A percentile compares a stretch with the other conserved stretches of the same genome.
Conservation (phyloP, 1,140 invertebrate species). For the Chironomus tepperi region DNA sequence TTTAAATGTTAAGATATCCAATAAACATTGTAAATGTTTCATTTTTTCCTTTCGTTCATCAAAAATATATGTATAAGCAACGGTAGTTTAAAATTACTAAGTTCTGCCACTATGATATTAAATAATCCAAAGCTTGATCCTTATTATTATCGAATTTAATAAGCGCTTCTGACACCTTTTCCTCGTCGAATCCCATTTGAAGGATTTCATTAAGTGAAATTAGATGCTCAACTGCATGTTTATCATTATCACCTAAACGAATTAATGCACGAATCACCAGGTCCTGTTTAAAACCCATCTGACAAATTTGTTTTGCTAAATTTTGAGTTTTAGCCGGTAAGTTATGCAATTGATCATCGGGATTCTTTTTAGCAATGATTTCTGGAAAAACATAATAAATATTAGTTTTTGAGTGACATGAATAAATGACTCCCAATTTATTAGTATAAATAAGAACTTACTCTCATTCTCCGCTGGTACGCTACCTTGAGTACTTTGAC, state of each 20-base stretch:
- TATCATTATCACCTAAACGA: constrained; percentile 68
- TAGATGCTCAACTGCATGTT: constrained; percentile 67
- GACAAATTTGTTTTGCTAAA: constrained; percentile 59
- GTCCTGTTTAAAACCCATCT: constrained; percentile 78
- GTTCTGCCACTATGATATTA: constrained; percentile 54
- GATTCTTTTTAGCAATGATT: constrained; percentile 28
- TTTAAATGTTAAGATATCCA: too few relatives aligned
- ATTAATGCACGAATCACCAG: constrained; percentile 65
- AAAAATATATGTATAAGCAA: not conserved
- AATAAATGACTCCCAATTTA: too few relatives aligned
- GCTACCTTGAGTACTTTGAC: constrained; percentile 31
- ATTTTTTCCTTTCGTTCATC: too few relatives aligned
- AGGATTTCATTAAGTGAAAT: constrained; percentile 58
- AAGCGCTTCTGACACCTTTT: constrained; percentile 62
- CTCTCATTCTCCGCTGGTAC: constrained; percentile 26
- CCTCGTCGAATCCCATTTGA: constrained; percentile 74
- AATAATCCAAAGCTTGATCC: constrained; percentile 76
- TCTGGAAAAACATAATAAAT: constrained; percentile 28
- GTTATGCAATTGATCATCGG: constrained; percentile 44
- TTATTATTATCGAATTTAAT: constrained; percentile 68
- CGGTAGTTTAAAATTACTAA: not conserved
- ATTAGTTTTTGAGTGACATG: too few relatives aligned
- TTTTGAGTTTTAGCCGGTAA: constrained; percentile 51
- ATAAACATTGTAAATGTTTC: too few relatives aligned
- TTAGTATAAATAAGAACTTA: constrained; percentile 25